Conservation (phyloP, 2,113 vertebrate species). For the Tamias sibiricus region DNA sequence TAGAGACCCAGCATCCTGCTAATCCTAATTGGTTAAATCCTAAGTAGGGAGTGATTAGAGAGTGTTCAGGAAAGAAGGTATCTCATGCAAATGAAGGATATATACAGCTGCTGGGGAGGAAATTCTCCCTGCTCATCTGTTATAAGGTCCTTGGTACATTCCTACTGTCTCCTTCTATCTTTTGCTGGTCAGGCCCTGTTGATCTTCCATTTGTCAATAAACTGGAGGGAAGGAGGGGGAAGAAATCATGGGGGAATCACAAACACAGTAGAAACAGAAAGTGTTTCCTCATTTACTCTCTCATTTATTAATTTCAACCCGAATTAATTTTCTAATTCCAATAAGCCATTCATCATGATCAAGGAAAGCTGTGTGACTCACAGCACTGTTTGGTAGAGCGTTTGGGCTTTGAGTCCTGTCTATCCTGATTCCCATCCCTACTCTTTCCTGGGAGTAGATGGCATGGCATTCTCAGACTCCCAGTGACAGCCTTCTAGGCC, state of each 20-base stretch:
- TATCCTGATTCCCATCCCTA: neutral
- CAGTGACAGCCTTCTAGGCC: accelerated
- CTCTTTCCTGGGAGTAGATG: neutral
- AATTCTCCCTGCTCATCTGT: neutral
- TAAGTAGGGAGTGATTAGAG: constrained; percentile 71
- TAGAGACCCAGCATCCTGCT: constrained; percentile 58
- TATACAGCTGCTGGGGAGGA: neutral
- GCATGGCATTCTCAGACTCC: neutral
- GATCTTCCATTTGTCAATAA: neutral
- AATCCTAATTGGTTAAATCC: constrained; percentile 73
- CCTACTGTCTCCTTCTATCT: accelerated
- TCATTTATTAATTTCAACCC: constrained; percentile 1
- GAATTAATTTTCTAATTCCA: neutral
- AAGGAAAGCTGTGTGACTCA: neutral
- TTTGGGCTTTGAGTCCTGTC: neutral
- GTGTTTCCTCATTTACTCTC: neutral
- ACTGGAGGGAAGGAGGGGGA: neutral
- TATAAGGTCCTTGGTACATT: neutral
- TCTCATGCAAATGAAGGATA: constrained; percentile 40
- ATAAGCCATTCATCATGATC: neutral
- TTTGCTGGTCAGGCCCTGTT: neutral
- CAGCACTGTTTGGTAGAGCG: neutral
- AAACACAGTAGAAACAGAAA: neutral
- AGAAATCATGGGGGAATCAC: neutral
- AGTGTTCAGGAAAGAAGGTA: constrained; percentile 50